A percentile compares a stretch with the other conserved stretches of the same genome.
These are phyloP conservation scores for Silurus meridionalis DNA, from an alignment of 2,113 vertebrate genomes.

Conservation along the genomic window DNA sequence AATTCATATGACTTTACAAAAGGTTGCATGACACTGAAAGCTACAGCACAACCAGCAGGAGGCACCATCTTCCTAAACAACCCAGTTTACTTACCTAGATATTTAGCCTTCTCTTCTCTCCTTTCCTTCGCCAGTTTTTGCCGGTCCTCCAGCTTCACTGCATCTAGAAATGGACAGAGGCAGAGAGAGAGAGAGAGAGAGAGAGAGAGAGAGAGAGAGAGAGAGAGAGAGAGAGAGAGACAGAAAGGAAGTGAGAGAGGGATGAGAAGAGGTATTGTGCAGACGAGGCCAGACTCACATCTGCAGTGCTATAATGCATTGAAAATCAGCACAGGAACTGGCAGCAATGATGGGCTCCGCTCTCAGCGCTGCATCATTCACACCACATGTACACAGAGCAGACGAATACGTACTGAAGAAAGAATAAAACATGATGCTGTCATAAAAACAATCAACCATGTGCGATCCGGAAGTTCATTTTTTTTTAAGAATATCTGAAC, in stretches of 20 bases:
- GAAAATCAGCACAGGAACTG: constrained; percentile 27
- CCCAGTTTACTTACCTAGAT: constrained; percentile 81
- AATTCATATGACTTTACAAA: background rate
- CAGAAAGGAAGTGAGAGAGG: constrained; percentile 26
- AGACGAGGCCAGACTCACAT: constrained; percentile 16
- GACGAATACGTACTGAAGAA: background rate
- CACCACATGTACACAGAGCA: constrained; percentile 22
- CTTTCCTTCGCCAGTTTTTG: constrained; percentile 90
- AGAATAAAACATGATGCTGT: background rate
- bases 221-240: constrained; percentile 19
- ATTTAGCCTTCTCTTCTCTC: constrained; percentile 90
- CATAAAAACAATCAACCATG: too few relatives aligned
- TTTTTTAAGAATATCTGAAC: background rate
- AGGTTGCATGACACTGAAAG: background rate
- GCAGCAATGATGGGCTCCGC: constrained; percentile 4
- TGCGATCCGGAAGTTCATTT: background rate
- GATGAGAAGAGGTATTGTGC: constrained; percentile 36
- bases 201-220: constrained; percentile 19
- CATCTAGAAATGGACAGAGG: constrained; percentile 69
- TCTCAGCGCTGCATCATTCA: constrained; percentile 24
- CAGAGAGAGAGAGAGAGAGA: constrained; percentile 11
- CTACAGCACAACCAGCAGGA: constrained; percentile 61
- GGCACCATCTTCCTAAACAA: constrained; percentile 54
- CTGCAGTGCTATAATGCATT: constrained; percentile 43
- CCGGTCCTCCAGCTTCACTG: constrained; percentile 85